phyloP scores from a whole-genome alignment of 2,113 vertebrate species.

The Marcusenius ussheri region DNA sequence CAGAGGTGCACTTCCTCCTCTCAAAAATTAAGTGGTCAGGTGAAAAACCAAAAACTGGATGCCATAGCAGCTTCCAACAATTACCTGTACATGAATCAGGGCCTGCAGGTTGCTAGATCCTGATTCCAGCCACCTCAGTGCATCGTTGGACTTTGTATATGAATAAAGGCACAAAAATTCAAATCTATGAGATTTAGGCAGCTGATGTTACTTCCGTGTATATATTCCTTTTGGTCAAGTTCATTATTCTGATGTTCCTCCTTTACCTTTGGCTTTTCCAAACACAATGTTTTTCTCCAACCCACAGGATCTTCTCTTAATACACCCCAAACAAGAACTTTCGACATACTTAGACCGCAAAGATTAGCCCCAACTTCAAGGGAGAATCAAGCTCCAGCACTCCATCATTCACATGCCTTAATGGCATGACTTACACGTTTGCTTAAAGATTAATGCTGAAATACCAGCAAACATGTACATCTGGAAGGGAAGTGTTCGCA shows the following conservation, averaged over 20 bases:
- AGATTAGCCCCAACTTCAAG: not conserved
- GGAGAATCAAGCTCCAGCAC: not conserved
- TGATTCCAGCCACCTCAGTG: not conserved
- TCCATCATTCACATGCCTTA: not conserved
- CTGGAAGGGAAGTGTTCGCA: not conserved
- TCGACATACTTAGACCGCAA: not conserved
- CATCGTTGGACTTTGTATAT: not conserved
- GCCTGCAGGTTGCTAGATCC: not conserved
- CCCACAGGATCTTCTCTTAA: not conserved
- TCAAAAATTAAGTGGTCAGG: not conserved
- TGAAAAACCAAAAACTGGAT: not conserved
- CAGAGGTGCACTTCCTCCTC: not conserved
- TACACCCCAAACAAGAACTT: not conserved
- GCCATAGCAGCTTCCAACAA: not conserved
- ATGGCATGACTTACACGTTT: not conserved
- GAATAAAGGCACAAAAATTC: not conserved
- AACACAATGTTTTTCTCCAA: not conserved
- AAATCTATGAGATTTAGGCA: not conserved
- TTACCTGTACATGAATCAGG: not conserved
- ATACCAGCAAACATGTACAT: not conserved
- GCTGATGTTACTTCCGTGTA: not conserved
- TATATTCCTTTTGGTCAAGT: not conserved
- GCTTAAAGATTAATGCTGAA: not conserved
- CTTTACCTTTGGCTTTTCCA: not conserved
- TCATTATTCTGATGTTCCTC: not conserved